phyloP scores from a whole-genome alignment of 2,797 vertebrate species.

The Phoebastria nigripes region DNA sequence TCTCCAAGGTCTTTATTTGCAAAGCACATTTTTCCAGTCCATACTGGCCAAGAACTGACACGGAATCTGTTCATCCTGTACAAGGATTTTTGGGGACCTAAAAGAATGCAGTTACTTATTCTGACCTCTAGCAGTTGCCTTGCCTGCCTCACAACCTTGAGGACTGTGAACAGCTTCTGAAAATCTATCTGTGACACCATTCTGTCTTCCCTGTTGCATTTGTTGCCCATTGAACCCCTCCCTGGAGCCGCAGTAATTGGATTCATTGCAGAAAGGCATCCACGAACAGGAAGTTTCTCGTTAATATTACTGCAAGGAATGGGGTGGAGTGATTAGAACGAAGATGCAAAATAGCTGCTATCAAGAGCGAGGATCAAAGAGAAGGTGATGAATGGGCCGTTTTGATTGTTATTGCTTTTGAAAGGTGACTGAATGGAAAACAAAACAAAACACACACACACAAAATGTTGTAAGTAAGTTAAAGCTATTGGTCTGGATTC shows the following conservation, averaged over 20 bases:
- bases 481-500: background rate
- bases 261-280: background rate
- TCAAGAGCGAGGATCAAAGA: slow-evolving; percentile 26
- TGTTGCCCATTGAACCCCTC: background rate
- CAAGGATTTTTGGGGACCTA: background rate
- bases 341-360: slow-evolving; percentile 17
- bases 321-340: slow-evolving; percentile 27
- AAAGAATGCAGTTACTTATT: background rate
- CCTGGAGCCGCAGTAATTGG: background rate
- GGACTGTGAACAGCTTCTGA: background rate
- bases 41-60: background rate
- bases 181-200: background rate
- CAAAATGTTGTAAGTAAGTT: background rate
- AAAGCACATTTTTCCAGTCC: background rate
- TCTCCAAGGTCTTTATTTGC: background rate
- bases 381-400: background rate
- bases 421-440: slow-evolving; percentile 27
- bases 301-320: slow-evolving; percentile 39
- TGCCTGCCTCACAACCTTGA: background rate
- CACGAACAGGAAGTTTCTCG: slow-evolving; percentile 22
- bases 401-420: slow-evolving; percentile 8
- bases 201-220: background rate
- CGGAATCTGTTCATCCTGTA: background rate
- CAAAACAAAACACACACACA: background rate
- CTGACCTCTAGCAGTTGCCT: background rate